Conservation (phyloP, 2,888 invertebrate genomes). For the Drosophila subquinaria region DNA sequence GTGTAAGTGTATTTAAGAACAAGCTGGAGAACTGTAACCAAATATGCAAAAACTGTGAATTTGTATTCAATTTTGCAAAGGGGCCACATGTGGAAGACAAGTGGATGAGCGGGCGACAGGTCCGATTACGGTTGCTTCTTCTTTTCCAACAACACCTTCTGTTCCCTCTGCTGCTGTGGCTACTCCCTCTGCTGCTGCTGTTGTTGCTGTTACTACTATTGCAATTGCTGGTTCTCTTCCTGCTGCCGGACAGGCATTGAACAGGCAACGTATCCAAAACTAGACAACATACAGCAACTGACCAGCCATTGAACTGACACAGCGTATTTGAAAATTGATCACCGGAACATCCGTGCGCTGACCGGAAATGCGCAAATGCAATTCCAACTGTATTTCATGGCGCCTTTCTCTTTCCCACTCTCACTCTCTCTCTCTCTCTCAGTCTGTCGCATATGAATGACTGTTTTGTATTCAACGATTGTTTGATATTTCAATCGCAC, state of each 20-base stretch:
- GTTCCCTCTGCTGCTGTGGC: not conserved
- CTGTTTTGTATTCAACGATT: slow-evolving; percentile 49
- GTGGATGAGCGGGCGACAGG: slow-evolving; percentile 61
- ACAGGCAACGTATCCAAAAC: slow-evolving; percentile 23
- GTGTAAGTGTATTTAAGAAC: slow-evolving; percentile 24
- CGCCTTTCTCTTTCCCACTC: slow-evolving; percentile 2
- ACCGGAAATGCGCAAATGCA: slow-evolving; percentile 80
- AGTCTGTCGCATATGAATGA: slow-evolving; percentile 48
- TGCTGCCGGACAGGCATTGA: slow-evolving; percentile 20
- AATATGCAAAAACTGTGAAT: slow-evolving; percentile 72
- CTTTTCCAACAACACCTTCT: slow-evolving; percentile 1
- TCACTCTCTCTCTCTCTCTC: slow-evolving; percentile 20
- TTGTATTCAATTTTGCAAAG: slow-evolving; percentile 68
- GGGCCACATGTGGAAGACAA: slow-evolving; percentile 50
- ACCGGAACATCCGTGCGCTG: slow-evolving; percentile 80
- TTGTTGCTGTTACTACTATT: not conserved
- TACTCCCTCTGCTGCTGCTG: not conserved
- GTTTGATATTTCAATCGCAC: slow-evolving; percentile 21
- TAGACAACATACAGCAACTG: slow-evolving; percentile 39
- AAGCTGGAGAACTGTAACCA: slow-evolving; percentile 43
- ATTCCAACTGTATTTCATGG: slow-evolving; percentile 57
- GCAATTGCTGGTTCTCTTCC: slow-evolving; percentile 8
- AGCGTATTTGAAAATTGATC: slow-evolving; percentile 79
- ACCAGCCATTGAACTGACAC: slow-evolving; percentile 65
- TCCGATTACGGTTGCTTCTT: slow-evolving; percentile 43